phyloP scores from a whole-genome alignment of 2,888 invertebrate species.

The Troides helena region DNA sequence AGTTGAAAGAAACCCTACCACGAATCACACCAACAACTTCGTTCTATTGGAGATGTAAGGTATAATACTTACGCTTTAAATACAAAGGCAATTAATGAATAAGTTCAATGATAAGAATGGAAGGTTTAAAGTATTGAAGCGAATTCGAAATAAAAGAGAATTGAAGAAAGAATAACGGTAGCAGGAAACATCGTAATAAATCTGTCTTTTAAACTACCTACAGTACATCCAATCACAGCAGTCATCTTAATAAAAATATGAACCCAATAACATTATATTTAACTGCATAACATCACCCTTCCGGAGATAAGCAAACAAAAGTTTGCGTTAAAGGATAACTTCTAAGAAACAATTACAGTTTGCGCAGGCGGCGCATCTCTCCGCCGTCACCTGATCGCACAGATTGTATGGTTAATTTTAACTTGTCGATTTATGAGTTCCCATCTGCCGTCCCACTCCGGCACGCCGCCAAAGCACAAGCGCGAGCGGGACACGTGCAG shows the following conservation, averaged over 20 bases:
- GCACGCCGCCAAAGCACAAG: conserved; percentile 30
- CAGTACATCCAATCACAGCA: neutral
- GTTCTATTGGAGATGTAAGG: too few species aligned
- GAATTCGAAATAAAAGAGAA: too few species aligned
- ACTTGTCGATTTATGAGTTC: conserved; percentile 60
- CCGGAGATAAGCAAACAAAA: conserved; percentile 12
- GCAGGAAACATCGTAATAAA: too few species aligned
- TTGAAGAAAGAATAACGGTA: too few species aligned
- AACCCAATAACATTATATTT: conserved; percentile 15
- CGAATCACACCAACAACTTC: too few species aligned
- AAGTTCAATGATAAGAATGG: too few species aligned
- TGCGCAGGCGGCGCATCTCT: conserved; percentile 34
- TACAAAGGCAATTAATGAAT: too few species aligned
- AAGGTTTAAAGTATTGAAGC: too few species aligned
- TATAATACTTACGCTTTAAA: too few species aligned
- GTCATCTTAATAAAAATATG: conserved; percentile 13
- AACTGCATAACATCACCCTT: conserved; percentile 7
- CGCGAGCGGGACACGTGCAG: conserved; percentile 41
- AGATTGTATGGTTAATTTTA: conserved; percentile 66
- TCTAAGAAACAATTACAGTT: conserved; percentile 42
- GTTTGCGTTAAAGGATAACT: conserved; percentile 21
- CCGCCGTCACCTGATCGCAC: conserved; percentile 32
- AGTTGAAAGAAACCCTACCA: too few species aligned
- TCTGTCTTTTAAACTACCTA: neutral
- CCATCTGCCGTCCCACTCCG: conserved; percentile 43